A percentile compares a stretch with the other conserved stretches of the same genome.
phyloP scores from a whole-genome alignment of 2,113 vertebrate species.

The Pygathrix nemaeus region DNA sequence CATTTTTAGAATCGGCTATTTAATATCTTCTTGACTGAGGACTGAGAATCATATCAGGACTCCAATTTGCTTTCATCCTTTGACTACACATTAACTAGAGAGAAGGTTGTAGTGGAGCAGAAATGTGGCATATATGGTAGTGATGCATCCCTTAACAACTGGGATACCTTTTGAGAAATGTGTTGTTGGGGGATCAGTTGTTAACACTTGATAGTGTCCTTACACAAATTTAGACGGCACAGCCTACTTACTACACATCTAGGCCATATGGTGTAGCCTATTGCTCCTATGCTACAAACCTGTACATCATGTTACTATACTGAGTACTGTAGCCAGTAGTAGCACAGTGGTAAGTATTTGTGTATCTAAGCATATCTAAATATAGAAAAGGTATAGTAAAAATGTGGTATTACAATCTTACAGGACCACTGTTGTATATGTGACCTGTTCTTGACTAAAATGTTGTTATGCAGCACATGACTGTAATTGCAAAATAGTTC shows the following conservation, averaged over 20 bases:
- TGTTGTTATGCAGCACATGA: not conserved
- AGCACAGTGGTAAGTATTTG: not conserved
- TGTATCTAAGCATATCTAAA: not conserved
- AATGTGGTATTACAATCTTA: not conserved
- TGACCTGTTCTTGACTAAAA: not conserved
- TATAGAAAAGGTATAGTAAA: not conserved
- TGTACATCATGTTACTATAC: not conserved
- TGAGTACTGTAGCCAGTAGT: not conserved
- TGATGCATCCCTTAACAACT: not conserved
- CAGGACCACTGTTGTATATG: not conserved
- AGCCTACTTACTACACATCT: not conserved
- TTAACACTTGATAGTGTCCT: not conserved
- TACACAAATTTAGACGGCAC: not conserved
- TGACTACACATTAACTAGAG: not conserved
- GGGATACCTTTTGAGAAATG: not conserved
- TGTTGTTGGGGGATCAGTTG: not conserved
- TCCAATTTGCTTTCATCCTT: not conserved
- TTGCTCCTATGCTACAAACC: not conserved
- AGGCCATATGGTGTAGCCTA: not conserved
- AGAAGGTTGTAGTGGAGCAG: not conserved
- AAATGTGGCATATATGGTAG: not conserved
- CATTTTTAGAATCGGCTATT: conserved; percentile 49
- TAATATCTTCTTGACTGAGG: not conserved
- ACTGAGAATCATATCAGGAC: not conserved
- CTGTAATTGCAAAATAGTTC: not conserved